A percentile compares a stretch with the other conserved stretches of the same genome.
Evolutionary conservation across 2,113 vertebrate species (phyloP).

Genomic region (Hippocampus abdominalis): DNA sequence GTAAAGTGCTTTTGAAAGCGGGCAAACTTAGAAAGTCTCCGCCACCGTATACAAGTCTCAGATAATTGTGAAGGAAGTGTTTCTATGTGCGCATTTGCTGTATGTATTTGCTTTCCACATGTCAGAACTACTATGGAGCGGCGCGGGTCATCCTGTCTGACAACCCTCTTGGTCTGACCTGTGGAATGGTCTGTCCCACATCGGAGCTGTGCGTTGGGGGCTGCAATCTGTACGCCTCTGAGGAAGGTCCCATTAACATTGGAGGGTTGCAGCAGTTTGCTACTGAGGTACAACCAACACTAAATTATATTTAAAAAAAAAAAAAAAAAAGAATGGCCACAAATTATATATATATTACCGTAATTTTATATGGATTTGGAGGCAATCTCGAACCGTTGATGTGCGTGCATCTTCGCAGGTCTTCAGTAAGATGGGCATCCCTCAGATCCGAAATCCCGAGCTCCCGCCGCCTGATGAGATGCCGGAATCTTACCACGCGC

Average conservation of each 20-base stretch:
- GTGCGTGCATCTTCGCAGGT: conserved; percentile 41
- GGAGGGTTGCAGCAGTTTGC: conserved; percentile 95
- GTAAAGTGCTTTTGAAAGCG: not conserved
- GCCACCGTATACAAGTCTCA: not conserved
- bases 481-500: conserved; percentile 53
- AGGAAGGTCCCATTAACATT: conserved; percentile 94
- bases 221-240: conserved; percentile 78
- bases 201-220: conserved; percentile 85
- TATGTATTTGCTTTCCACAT: conserved; percentile 9
- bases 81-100: not conserved
- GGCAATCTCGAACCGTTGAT: not conserved
- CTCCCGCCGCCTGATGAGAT: conserved; percentile 58
- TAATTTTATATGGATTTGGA: not conserved
- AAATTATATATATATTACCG: no score
- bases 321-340: not conserved
- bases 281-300: conserved; percentile 79
- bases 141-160: conserved; percentile 86
- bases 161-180: conserved; percentile 89
- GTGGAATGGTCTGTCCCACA: conserved; percentile 92
- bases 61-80: not conserved
- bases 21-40: not conserved
- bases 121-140: conserved; percentile 86
- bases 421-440: conserved; percentile 64
- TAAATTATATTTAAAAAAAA: not conserved
- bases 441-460: conserved; percentile 62